Evolutionary conservation across 2,113 vertebrate genomes (phyloP), one percentile per base, ranked within the genome.

Genomic region (Trochalopteron elliotii): DNA sequence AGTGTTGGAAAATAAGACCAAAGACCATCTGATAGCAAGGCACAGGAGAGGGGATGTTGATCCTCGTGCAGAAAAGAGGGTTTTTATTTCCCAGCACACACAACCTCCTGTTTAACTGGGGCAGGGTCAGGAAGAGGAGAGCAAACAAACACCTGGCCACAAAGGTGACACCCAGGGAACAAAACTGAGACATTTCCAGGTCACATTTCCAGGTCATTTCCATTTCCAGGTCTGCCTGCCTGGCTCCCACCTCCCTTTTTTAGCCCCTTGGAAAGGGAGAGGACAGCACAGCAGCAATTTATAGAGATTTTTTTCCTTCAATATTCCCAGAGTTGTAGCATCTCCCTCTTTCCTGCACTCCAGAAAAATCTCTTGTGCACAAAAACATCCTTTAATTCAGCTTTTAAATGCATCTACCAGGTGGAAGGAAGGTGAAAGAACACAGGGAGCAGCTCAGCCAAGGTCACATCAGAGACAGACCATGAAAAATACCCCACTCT

Each of bases 271-370:
- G 25, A 35, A 33, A 59, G 7, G 40, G 49, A 67, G 39, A 7
- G 56, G 6, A 18, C 11, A 52, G 56, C 68, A 81, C 59, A 30
- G 4, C 47, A 33, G 30, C 3, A 14, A 9, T 20, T 35, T 24
- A 59, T 1, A 14, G 7, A 50, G 55, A 16, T 53, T 63, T 23
- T 72, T 33, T n/a, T n/a, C n/a, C 78, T 27, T 13, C 65, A 16
- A 0, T 3, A 3, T 21, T 28, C 50, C 49, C 60, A 65, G 44
- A 10, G 5, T 18, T 9, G 15, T 0, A 55, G n/a, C 27, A 23
- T 31, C 10, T 22, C 57, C 67, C 30, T 75, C 22, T 69, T 37
- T 22, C 3, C 55, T 0, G 0, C 5, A 8, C 15, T 30, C 40
- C 39, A 47, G 68, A 63, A 76, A 83, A 40, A 40, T 5, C 30